Percentiles rank a stretch among this genome's conserved stretches.
phyloP scores from a whole-genome alignment of 30 jellyfish, hydroid and myxozoan genomes.

The Turritopsis rubra region DNA sequence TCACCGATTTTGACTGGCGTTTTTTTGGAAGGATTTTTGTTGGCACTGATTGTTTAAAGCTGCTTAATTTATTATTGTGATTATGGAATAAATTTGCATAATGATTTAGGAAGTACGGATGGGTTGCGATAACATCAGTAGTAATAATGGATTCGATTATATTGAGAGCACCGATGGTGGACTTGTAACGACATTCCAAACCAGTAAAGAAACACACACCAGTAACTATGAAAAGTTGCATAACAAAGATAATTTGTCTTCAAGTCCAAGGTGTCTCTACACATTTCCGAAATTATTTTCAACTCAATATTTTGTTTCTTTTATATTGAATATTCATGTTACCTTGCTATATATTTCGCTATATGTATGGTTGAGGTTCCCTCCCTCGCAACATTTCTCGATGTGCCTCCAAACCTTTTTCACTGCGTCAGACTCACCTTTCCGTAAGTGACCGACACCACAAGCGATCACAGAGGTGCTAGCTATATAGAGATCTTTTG shows the following conservation, averaged over 20 bases:
- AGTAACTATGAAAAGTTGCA: not conserved
- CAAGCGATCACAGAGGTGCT: too few relatives aligned
- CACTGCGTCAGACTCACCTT: too few relatives aligned
- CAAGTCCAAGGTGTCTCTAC: conserved; percentile 23
- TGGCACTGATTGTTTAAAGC: too few relatives aligned
- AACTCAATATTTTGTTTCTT: not conserved
- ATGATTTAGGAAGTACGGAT: conserved; percentile 60
- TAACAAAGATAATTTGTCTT: not conserved
- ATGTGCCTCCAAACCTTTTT: too few relatives aligned
- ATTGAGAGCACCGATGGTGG: not conserved
- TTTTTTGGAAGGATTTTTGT: too few relatives aligned
- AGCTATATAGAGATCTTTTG: too few relatives aligned
- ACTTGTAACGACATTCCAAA: not conserved
- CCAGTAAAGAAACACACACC: not conserved
- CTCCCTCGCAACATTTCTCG: too few relatives aligned
- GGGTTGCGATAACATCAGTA: not conserved
- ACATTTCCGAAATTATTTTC: not conserved
- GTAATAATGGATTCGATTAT: too few relatives aligned
- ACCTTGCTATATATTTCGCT: too few relatives aligned
- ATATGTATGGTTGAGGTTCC: too few relatives aligned
- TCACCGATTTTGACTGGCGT: too few relatives aligned
- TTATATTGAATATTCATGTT: not conserved
- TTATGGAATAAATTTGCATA: not conserved
- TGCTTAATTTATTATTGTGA: not conserved
- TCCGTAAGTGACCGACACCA: too few relatives aligned